These are phyloP conservation scores for Phalangium opilio DNA, from an alignment of 2,888 invertebrate species.

Conservation along the genomic window DNA sequence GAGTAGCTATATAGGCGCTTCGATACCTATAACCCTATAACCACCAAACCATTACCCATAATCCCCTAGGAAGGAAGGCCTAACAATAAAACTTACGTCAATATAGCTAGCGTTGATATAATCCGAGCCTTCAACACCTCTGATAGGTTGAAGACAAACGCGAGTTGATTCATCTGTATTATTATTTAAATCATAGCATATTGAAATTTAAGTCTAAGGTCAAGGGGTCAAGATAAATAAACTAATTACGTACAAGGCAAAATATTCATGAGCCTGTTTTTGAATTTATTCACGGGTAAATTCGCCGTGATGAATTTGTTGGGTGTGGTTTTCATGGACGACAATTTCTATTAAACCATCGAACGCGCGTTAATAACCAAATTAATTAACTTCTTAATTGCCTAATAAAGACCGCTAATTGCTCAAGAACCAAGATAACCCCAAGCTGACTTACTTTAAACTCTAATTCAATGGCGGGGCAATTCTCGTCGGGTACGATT, in stretches of 20 bases:
- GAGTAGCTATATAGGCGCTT: slow-evolving; percentile 74
- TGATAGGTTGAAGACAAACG: slow-evolving; percentile 78
- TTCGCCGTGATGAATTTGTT: slow-evolving; percentile 90
- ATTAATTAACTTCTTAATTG: no score
- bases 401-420: no score
- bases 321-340: slow-evolving; percentile 84
- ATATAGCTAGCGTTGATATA: slow-evolving; percentile 98
- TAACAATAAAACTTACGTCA: slow-evolving; percentile 48
- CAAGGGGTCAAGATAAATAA: not conserved
- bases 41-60: no score
- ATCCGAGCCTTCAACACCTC: slow-evolving; percentile 83
- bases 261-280: slow-evolving; percentile 94
- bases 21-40: slow-evolving; percentile 51
- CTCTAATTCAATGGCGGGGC: slow-evolving; percentile 83
- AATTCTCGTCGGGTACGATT: slow-evolving; percentile 48
- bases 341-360: slow-evolving; percentile 48
- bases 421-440: no score
- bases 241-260: slow-evolving; percentile 48
- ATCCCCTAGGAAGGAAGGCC: no score
- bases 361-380: not conserved
- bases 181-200: no score
- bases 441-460: slow-evolving; percentile 42
- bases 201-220: not conserved
- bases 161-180: slow-evolving; percentile 61
- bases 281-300: slow-evolving; percentile 90